phyloP scores from a whole-genome alignment of 1,140 invertebrate genomes.

The Lasaia peninsularis region DNA sequence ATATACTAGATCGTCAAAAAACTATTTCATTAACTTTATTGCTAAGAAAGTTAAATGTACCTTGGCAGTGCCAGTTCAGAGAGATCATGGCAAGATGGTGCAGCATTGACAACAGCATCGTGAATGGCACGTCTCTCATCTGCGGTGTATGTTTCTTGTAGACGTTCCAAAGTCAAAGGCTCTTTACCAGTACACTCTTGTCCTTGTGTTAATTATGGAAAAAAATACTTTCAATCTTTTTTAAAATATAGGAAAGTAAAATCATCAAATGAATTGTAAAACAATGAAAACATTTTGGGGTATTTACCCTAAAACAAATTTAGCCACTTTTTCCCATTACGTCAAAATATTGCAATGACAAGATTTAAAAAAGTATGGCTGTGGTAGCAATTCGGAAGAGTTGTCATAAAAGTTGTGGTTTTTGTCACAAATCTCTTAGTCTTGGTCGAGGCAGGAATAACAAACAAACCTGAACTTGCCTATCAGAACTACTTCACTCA shows the following conservation, averaged over 20 bases:
- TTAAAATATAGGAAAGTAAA: neutral
- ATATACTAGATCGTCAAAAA: neutral
- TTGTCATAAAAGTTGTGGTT: too few relatives aligned
- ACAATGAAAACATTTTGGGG: too few relatives aligned
- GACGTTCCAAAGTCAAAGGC: constrained; percentile 44
- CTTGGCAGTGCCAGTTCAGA: constrained; percentile 39
- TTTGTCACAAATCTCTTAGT: too few relatives aligned
- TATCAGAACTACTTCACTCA: too few relatives aligned
- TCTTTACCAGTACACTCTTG: constrained; percentile 25
- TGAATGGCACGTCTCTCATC: constrained; percentile 57
- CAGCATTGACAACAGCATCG: constrained; percentile 47
- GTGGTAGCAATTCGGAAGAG: too few relatives aligned
- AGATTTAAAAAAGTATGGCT: too few relatives aligned
- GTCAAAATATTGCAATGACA: too few relatives aligned
- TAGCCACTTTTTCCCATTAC: too few relatives aligned
- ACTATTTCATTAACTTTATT: neutral
- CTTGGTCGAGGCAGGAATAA: too few relatives aligned
- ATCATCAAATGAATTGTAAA: too few relatives aligned
- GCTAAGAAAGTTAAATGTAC: constrained; percentile 24
- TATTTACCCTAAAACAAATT: too few relatives aligned
- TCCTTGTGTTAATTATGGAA: constrained; percentile 48
- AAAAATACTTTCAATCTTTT: constrained; percentile 16
- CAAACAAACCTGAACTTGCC: too few relatives aligned
- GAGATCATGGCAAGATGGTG: constrained; percentile 39
- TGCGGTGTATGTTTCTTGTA: constrained; percentile 42